Conservation (phyloP, 2,888 invertebrate species). For the Mellilla xanthometata region DNA sequence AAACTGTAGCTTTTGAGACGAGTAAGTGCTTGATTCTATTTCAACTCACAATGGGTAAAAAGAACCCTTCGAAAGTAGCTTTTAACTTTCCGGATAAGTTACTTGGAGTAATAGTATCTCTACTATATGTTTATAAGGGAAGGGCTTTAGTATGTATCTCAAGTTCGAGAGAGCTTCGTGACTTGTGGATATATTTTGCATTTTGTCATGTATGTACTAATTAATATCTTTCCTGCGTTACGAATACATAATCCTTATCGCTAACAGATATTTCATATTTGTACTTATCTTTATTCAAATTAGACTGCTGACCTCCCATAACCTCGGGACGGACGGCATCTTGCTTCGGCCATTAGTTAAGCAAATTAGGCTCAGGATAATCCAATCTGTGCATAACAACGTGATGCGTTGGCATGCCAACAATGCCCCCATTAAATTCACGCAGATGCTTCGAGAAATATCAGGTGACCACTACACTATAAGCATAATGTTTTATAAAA, state of each 20-base stretch:
- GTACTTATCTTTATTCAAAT: conserved; percentile 9
- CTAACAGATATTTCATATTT: neutral
- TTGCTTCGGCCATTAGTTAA: conserved; percentile 13
- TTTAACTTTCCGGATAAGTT: conserved; percentile 2
- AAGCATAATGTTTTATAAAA: neutral
- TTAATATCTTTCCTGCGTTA: too few species aligned
- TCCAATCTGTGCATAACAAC: conserved; percentile 16
- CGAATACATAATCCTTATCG: neutral
- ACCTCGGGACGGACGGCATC: conserved; percentile 5
- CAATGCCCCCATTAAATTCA: conserved; percentile 1
- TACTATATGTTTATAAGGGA: too few species aligned
- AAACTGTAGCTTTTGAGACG: conserved; percentile 17
- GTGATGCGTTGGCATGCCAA: conserved; percentile 1
- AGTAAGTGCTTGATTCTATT: conserved; percentile 18
- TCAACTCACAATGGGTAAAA: conserved; percentile 4
- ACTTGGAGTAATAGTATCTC: too few species aligned
- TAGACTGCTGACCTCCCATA: neutral
- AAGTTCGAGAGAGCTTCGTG: too few species aligned
- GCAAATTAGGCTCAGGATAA: conserved; percentile 14
- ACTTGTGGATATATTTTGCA: too few species aligned
- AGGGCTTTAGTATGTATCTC: too few species aligned
- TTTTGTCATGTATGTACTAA: too few species aligned
- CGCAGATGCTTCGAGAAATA: neutral
- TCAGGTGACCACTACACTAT: too few species aligned
- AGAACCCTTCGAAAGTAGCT: conserved; percentile 6